Evolutionary conservation across 2,888 invertebrate genomes (phyloP).

Genomic region (Ptilodon capucinus): DNA sequence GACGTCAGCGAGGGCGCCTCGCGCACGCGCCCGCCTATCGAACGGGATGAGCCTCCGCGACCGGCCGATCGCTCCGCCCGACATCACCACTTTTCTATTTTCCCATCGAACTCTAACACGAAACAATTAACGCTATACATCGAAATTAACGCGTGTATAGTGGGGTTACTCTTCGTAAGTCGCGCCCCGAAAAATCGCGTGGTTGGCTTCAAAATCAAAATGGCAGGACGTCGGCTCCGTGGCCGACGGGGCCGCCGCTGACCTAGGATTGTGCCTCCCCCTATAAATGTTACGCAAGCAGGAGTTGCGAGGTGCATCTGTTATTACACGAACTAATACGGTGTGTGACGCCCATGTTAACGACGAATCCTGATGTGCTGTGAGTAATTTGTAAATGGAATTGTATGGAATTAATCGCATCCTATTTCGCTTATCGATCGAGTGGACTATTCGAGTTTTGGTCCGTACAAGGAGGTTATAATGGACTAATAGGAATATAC

Average conservation of each 20-base stretch:
- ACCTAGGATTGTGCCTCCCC: constrained; percentile 62
- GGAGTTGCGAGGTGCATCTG: constrained; percentile 61
- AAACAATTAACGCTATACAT: constrained; percentile 19
- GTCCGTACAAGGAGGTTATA: constrained; percentile 25
- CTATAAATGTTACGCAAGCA: constrained; percentile 80
- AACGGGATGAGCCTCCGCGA: constrained; percentile 77
- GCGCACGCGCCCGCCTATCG: constrained; percentile 78
- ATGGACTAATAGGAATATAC: constrained; percentile 39
- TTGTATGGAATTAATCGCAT: constrained; percentile 21
- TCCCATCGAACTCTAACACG: constrained; percentile 61
- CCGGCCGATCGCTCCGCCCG: constrained; percentile 74
- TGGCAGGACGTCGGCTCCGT: constrained; percentile 63
- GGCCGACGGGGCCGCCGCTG: constrained; percentile 55
- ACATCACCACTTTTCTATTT: constrained; percentile 72
- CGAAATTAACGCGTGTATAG: not conserved
- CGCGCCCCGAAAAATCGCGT: constrained; percentile 24
- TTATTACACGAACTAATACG: constrained; percentile 51
- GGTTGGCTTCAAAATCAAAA: constrained; percentile 57
- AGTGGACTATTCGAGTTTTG: constrained; percentile 43
- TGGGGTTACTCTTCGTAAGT: not conserved
- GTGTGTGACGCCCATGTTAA: constrained; percentile 69
- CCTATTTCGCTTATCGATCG: constrained; percentile 64
- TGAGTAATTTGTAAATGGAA: constrained; percentile 47
- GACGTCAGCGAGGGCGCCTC: constrained; percentile 65
- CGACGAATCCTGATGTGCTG: constrained; percentile 49